A percentile compares a stretch with the other conserved stretches of the same genome.
Evolutionary conservation across 1,140 invertebrate genomes (phyloP).

Genomic region (Calephelis nemesis): DNA sequence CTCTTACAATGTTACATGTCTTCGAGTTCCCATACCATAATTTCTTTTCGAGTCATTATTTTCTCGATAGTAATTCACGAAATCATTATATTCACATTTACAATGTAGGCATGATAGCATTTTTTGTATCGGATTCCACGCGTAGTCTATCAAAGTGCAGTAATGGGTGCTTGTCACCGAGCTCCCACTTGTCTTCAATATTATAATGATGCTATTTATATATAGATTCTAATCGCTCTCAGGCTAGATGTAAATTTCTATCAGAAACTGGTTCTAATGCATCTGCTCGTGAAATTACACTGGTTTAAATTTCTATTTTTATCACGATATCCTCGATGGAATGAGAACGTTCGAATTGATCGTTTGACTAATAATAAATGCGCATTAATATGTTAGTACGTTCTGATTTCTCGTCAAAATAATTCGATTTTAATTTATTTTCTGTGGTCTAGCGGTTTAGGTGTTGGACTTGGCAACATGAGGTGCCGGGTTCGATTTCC

Average conservation of each 20-base stretch:
- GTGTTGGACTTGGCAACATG: too few species aligned
- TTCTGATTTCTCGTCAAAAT: too few species aligned
- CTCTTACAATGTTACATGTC: neutral
- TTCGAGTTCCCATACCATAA: neutral
- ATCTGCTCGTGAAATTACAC: slow-evolving; percentile 12
- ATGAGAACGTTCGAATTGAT: neutral
- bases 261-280: slow-evolving; percentile 5
- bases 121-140: slow-evolving; percentile 1
- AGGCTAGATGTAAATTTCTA: slow-evolving; percentile 11
- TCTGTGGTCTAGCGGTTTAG: too few species aligned
- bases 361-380: too few species aligned
- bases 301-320: slow-evolving; percentile 9
- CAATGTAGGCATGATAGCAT: neutral
- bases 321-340: neutral
- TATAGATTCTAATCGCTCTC: slow-evolving; percentile 1
- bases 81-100: slow-evolving; percentile 15
- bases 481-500: too few species aligned
- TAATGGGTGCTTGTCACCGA: neutral
- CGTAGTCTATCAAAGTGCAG: slow-evolving; percentile 3
- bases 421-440: too few species aligned
- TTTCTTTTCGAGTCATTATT: too few species aligned
- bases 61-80: neutral
- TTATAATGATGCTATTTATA: slow-evolving; percentile 1
- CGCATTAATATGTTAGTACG: too few species aligned
- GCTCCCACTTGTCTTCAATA: neutral